These are phyloP conservation scores for Centroberyx gerrardi DNA, from an alignment of 2,797 vertebrate species.

Conservation along the genomic window DNA sequence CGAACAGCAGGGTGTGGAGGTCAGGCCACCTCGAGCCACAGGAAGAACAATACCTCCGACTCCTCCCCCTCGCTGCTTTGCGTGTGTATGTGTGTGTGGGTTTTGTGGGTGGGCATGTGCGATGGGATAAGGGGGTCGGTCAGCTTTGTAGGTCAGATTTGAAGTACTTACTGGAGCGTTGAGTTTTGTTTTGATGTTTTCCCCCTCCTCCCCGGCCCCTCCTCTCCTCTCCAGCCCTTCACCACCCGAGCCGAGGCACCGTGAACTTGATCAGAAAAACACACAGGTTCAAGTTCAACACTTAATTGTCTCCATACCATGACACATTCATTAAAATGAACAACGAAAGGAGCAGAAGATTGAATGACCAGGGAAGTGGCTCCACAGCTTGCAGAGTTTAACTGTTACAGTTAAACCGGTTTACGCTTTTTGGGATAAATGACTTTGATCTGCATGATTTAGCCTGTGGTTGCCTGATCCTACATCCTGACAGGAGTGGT, in stretches of 20 bases:
- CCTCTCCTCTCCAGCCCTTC: slow-evolving; percentile 10
- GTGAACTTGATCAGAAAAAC: slow-evolving; percentile 2
- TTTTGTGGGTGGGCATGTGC: slow-evolving; percentile 49
- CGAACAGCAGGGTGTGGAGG: slow-evolving; percentile 68
- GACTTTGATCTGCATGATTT: neutral
- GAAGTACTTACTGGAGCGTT: slow-evolving; percentile 58
- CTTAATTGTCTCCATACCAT: neutral
- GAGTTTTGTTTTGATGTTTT: slow-evolving; percentile 58
- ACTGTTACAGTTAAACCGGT: no score
- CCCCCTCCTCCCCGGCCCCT: slow-evolving; percentile 16
- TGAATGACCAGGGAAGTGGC: neutral
- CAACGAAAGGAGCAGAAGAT: neutral
- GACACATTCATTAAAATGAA: neutral
- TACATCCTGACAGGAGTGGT: neutral
- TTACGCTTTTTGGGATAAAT: neutral
- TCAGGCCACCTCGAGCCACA: slow-evolving; percentile 84
- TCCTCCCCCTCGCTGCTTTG: slow-evolving; percentile 66
- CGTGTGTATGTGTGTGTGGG: slow-evolving; percentile 47
- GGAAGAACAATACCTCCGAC: slow-evolving; percentile 72
- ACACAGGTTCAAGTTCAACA: slow-evolving; percentile 28
- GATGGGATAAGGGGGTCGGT: neutral
- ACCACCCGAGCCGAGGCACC: slow-evolving; percentile 11
- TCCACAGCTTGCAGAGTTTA: no score
- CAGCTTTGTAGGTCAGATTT: slow-evolving; percentile 64
- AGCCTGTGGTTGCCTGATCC: neutral